A percentile compares a stretch with the other conserved stretches of the same genome.
phyloP scores from a whole-genome alignment of 2,797 vertebrate species.

The Mus minutoides region DNA sequence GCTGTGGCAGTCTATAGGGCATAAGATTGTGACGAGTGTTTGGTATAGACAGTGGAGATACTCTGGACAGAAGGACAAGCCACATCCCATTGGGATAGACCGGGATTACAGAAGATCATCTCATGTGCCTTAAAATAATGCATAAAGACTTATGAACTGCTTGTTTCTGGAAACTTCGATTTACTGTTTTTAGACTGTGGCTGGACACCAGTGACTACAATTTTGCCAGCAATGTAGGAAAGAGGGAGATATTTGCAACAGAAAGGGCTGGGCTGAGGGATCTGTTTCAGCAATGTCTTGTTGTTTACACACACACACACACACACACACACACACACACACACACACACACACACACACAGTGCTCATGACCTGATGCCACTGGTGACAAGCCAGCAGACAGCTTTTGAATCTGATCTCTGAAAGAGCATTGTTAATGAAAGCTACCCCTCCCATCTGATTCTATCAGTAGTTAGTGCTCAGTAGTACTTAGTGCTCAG shows the following conservation, averaged over 20 bases:
- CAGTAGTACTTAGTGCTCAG: background rate
- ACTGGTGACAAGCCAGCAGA: background rate
- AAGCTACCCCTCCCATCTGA: background rate
- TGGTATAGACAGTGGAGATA: too few species aligned
- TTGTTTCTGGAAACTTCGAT: background rate
- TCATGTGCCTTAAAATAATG: background rate
- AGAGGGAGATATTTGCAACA: background rate
- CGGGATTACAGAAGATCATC: background rate
- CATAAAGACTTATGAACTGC: background rate
- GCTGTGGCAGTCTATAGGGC: background rate
- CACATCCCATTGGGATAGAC: background rate
- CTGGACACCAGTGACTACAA: background rate
- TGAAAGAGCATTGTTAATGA: background rate
- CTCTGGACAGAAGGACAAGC: background rate
- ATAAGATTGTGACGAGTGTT: background rate
- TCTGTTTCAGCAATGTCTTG: background rate
- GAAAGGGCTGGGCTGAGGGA: background rate
- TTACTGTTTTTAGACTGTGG: background rate
- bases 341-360: background rate
- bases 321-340: too few species aligned
- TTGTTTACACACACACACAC: background rate
- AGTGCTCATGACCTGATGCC: background rate
- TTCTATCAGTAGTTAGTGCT: background rate
- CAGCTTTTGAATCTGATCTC: background rate
- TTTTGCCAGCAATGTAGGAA: background rate